Evolutionary conservation across 2,888 invertebrate genomes (phyloP).

Genomic region (Leptinotarsa rubiginosa): DNA sequence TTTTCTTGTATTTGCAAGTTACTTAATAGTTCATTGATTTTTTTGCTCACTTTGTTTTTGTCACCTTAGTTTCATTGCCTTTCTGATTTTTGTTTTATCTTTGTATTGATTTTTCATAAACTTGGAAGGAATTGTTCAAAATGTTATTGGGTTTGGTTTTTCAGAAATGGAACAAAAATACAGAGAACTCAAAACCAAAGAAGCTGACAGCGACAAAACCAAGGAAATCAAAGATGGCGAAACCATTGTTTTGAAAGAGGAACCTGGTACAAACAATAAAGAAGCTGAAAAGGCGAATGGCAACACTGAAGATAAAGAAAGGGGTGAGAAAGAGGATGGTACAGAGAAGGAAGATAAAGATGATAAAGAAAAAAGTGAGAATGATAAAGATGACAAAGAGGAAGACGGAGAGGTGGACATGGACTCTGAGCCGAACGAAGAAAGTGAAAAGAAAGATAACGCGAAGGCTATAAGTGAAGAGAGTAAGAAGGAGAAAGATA

Average conservation of each 20-base stretch:
- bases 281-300: constrained; percentile 38
- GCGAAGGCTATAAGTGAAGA: constrained; percentile 61
- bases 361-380: constrained; percentile 53
- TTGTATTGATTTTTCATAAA: no score
- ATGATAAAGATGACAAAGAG: constrained; percentile 40
- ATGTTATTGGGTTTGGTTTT: constrained; percentile 15
- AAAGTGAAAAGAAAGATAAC: constrained; percentile 61
- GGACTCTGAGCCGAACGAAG: constrained; percentile 64
- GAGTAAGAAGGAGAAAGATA: constrained; percentile 51
- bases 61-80: no score
- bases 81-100: no score
- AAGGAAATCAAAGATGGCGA: constrained; percentile 50
- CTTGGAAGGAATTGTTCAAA: neutral
- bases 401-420: constrained; percentile 57
- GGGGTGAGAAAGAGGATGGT: constrained; percentile 65
- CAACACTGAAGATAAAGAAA: constrained; percentile 56
- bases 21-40: no score
- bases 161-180: constrained; percentile 59
- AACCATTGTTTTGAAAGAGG: constrained; percentile 45
- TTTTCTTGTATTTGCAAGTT: no score
- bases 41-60: no score
- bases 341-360: constrained; percentile 56
- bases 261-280: constrained; percentile 66
- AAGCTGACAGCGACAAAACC: constrained; percentile 51
- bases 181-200: constrained; percentile 57